These are phyloP conservation scores for Trematomus loennbergii DNA, from an alignment of 2,113 vertebrate species.

Conservation along the genomic window DNA sequence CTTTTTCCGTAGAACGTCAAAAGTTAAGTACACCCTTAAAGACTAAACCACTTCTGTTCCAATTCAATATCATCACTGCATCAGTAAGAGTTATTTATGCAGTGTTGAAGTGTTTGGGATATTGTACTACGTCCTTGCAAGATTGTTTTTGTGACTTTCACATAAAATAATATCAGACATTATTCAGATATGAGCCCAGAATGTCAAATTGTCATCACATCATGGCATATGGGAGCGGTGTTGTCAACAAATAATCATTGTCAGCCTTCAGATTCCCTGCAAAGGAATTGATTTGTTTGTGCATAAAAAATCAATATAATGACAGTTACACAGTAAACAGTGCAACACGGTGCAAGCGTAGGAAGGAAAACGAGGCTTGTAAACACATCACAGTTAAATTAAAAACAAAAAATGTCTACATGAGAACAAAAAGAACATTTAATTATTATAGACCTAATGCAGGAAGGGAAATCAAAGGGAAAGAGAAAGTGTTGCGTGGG, in stretches of 20 bases:
- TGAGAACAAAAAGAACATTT: conserved; percentile 14
- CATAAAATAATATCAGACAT: not conserved
- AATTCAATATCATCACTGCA: not conserved
- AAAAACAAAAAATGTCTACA: not conserved
- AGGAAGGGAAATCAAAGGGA: conserved; percentile 47
- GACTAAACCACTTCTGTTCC: not conserved
- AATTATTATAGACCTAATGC: conserved; percentile 9
- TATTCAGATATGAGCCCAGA: not conserved
- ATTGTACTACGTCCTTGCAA: not conserved
- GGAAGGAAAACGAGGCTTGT: conserved; percentile 1
- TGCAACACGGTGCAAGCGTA: not conserved
- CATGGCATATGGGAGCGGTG: not conserved
- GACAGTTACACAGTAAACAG: conserved; percentile 3
- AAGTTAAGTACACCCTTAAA: not conserved
- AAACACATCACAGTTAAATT: conserved; percentile 9
- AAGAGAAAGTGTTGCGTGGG: conserved; percentile 18
- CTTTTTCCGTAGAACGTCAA: too few species aligned
- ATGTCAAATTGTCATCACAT: conserved; percentile 2
- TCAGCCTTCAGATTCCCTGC: not conserved
- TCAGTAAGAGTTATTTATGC: not conserved
- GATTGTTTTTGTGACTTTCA: not conserved
- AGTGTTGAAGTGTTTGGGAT: too few species aligned
- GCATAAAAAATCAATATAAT: conserved; percentile 1
- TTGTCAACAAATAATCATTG: conserved; percentile 5
- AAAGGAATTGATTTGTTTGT: not conserved